Percentiles rank a stretch among this genome's conserved stretches.
Evolutionary conservation across 2,797 vertebrate genomes (phyloP).

Genomic region (Helarctos malayanus): DNA sequence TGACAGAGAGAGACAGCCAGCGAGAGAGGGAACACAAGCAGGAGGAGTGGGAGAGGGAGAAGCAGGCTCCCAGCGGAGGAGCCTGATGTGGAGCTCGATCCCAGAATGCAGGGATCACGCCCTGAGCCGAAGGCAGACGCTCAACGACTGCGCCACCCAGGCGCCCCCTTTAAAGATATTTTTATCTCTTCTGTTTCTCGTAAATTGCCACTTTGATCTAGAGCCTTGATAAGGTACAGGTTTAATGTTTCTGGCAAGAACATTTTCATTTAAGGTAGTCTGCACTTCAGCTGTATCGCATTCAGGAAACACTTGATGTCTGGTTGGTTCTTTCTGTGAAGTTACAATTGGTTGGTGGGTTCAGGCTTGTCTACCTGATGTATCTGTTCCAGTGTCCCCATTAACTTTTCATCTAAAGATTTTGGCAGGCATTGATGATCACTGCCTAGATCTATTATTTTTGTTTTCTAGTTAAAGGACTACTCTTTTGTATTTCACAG

Average conservation of each 20-base stretch:
- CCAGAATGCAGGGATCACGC: no score
- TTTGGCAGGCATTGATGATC: neutral
- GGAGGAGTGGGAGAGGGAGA: no score
- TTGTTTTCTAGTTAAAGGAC: slow-evolving; percentile 6
- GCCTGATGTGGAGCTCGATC: no score
- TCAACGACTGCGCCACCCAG: no score
- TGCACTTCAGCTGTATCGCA: neutral
- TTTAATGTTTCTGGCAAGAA: neutral
- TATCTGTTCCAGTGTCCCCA: neutral
- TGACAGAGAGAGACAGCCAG: no score
- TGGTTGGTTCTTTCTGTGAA: neutral
- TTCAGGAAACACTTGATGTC: neutral
- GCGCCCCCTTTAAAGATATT: neutral
- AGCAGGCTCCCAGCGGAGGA: no score
- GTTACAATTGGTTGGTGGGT: neutral
- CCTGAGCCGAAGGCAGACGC: no score
- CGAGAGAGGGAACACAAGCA: no score
- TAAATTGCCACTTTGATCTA: neutral
- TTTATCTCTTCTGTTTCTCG: neutral
- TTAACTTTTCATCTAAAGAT: neutral
- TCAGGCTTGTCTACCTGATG: neutral
- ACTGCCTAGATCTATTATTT: neutral
- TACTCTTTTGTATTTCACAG: neutral
- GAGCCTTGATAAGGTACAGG: neutral
- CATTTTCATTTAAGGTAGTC: neutral